Conservation (phyloP, 2,888 invertebrate species). For the Acronicta aceris region DNA sequence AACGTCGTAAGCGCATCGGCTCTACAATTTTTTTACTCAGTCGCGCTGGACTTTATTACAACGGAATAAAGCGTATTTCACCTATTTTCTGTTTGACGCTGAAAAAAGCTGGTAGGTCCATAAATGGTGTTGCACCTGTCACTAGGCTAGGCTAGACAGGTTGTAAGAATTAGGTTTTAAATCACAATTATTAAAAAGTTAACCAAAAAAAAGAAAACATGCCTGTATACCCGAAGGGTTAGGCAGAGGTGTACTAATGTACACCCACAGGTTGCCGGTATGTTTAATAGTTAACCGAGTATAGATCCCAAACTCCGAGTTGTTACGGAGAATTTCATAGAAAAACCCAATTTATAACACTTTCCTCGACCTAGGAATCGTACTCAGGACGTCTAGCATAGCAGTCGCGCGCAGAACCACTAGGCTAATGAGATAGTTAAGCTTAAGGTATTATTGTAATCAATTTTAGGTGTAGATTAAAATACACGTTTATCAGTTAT, state of each 20-base stretch:
- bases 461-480: constrained; percentile 6
- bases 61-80: constrained; percentile 68
- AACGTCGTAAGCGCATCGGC: constrained; percentile 77
- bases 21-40: constrained; percentile 64
- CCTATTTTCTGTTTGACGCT: constrained; percentile 46
- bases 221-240: too few relatives aligned
- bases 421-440: too few relatives aligned
- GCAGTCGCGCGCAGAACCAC: too few relatives aligned
- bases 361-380: too few relatives aligned
- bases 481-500: constrained; percentile 1
- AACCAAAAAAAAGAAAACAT: constrained; percentile 31
- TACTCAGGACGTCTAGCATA: too few relatives aligned
- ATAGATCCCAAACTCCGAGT: too few relatives aligned
- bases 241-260: too few relatives aligned
- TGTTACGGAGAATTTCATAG: too few relatives aligned
- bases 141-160: constrained; percentile 68
- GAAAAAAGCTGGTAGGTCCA: constrained; percentile 74
- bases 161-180: constrained; percentile 67
- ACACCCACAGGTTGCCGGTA: too few relatives aligned
- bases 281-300: too few relatives aligned
- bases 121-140: constrained; percentile 84
- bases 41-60: constrained; percentile 67
- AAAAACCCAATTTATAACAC: too few relatives aligned
- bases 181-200: constrained; percentile 47
- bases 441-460: background rate